Percentiles rank a stretch among this genome's conserved stretches.
Conservation (phyloP, 30 jellyfish, hydroid and myxozoan species). For the Chrysaora quinquecirrha region DNA sequence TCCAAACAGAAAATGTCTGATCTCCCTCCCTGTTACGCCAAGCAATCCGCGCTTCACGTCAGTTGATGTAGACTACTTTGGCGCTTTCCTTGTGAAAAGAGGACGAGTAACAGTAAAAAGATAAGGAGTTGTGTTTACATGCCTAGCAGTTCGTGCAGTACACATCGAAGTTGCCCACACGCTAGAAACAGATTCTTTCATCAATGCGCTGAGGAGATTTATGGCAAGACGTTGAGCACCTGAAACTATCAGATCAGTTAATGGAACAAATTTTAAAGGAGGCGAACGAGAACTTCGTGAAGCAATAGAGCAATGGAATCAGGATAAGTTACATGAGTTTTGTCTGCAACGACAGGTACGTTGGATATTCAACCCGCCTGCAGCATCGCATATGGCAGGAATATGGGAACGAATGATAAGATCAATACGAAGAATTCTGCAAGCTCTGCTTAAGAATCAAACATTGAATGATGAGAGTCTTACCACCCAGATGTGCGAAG, state of each 20-base stretch:
- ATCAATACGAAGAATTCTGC: slow-evolving; percentile 11
- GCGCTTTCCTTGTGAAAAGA: not conserved
- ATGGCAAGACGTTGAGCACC: not conserved
- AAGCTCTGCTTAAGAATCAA: slow-evolving; percentile 16
- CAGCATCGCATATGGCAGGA: slow-evolving; percentile 35
- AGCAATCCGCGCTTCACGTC: not conserved
- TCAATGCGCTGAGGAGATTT: not conserved
- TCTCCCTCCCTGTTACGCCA: not conserved
- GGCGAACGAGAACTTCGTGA: slow-evolving; percentile 15
- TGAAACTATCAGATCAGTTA: not conserved
- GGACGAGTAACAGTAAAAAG: not conserved
- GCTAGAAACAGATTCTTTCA: slow-evolving; percentile 3
- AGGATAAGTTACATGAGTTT: not conserved
- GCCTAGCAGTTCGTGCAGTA: slow-evolving; percentile 18
- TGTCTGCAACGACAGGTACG: slow-evolving; percentile 22
- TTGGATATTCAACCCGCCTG: slow-evolving; percentile 41
- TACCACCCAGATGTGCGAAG: slow-evolving; percentile 26
- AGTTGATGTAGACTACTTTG: not conserved
- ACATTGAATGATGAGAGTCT: slow-evolving; percentile 20
- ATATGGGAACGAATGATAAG: slow-evolving; percentile 41
- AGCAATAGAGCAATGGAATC: slow-evolving; percentile 10
- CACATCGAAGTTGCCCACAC: not conserved
- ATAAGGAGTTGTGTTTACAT: slow-evolving; percentile 9
- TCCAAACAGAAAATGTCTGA: slow-evolving; percentile 6
- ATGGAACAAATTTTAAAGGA: slow-evolving; percentile 14